Conservation (phyloP, 2,113 vertebrate species). For the Hemichromis elongatus region DNA sequence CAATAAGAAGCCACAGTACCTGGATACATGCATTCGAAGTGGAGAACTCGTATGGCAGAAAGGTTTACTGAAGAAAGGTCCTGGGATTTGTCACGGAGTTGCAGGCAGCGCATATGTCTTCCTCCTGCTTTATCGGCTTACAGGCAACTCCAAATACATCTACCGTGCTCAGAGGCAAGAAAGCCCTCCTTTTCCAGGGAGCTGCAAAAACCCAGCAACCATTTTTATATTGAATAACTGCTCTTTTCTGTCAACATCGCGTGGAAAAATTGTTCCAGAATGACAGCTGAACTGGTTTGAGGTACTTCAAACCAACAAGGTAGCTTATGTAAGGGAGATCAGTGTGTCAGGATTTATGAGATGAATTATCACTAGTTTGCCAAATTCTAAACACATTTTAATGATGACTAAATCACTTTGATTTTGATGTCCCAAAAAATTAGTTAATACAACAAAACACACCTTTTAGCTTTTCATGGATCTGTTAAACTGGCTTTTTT, state of each 20-base stretch:
- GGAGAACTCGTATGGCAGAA: constrained; percentile 89
- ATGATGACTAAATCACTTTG: no score
- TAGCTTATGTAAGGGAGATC: neutral
- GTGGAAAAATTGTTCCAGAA: neutral
- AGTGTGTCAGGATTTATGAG: neutral
- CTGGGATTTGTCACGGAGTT: constrained; percentile 86
- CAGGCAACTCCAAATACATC: constrained; percentile 86
- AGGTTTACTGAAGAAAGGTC: constrained; percentile 86
- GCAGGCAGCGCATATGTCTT: constrained; percentile 88
- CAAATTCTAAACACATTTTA: no score
- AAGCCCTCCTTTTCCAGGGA: neutral
- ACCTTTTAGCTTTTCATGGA: no score
- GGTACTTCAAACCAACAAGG: neutral
- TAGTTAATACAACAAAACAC: no score
- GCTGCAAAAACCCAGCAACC: neutral
- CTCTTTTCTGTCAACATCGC: neutral
- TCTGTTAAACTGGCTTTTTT: no score
- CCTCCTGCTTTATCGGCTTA: constrained; percentile 84
- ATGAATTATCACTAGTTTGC: no score
- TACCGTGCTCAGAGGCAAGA: constrained; percentile 84
- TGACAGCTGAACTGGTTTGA: neutral
- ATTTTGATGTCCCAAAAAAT: no score
- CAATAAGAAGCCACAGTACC: constrained; percentile 85
- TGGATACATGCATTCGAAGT: constrained; percentile 86
- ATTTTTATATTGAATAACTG: neutral